phyloP scores from a whole-genome alignment of 2,797 vertebrate species.

The Peromyscus nudipes region DNA sequence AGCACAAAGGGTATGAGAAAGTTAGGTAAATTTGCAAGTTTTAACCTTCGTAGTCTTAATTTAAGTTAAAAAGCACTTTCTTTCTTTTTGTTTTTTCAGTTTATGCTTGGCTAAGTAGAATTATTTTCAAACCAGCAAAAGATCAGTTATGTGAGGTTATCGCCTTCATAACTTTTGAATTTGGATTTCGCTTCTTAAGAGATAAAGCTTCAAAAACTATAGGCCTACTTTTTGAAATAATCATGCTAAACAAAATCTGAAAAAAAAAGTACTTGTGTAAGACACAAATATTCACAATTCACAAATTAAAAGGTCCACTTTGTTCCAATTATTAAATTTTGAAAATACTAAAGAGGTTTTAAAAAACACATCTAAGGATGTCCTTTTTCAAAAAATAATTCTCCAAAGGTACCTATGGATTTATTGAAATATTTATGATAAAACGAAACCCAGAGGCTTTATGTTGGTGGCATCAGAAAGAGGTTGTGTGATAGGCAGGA shows the following conservation, averaged over 20 bases:
- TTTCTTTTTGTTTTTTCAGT: not conserved
- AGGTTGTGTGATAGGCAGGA: conserved; percentile 77
- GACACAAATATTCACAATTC: conserved; percentile 60
- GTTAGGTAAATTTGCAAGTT: conserved; percentile 26
- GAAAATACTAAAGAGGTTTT: conserved; percentile 69
- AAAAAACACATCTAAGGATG: conserved; percentile 70
- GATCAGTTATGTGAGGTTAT: conserved; percentile 20
- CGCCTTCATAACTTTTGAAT: conserved; percentile 46
- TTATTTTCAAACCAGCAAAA: conserved; percentile 57
- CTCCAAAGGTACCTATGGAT: conserved; percentile 79
- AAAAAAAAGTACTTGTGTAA: not conserved
- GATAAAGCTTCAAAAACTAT: conserved; percentile 30
- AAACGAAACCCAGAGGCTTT: conserved; percentile 81
- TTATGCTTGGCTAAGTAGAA: not conserved
- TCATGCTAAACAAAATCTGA: conserved; percentile 56
- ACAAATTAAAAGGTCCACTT: conserved; percentile 48
- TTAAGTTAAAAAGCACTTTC: conserved; percentile 53
- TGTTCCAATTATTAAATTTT: conserved; percentile 72
- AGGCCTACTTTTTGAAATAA: conserved; percentile 24
- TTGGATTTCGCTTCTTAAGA: conserved; percentile 62
- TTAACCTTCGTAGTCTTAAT: conserved; percentile 54
- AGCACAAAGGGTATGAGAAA: not conserved
- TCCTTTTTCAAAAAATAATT: conserved; percentile 71
- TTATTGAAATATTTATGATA: conserved; percentile 83
- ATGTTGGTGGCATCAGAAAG: conserved; percentile 82